Base-by-base conservation (phyloP, 2,888 invertebrate species). In the Tiliacea aurago region DNA sequence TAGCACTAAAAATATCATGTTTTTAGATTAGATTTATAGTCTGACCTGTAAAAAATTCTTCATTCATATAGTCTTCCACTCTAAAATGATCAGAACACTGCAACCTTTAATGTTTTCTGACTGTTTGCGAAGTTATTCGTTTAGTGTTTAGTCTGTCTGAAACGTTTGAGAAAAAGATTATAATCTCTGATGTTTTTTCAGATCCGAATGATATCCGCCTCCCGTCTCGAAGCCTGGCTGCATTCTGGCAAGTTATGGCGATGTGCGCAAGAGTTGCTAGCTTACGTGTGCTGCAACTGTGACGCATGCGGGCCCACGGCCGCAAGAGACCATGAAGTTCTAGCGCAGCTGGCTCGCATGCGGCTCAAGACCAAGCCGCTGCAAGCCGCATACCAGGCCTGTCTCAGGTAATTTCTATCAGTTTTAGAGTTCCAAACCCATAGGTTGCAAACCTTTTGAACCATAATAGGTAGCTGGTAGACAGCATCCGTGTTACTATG, bases 201-300 rank as follows among this genome's bases (percentile, higher is more conserved):
- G 97, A 98, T 99, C 80, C 97, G 99, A 37, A 97, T 98, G 88
- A 97, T 98, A 69, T 98, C 98, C 0, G 98, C 98, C 1, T 97
- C 98, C 0, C 97, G 98, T 0, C 96, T 99, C 33, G 99, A 99
- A 92, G 97, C 98, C 86, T 99, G 99, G 99, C 96, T 99, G 74
- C 99, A 99, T 92, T 99, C 99, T 91, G 99, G 99, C 78, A 99
- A 99, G 97, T 95, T 99, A 70, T 98, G 98, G 96, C 98, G 98
- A 88, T 97, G 98, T 37, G 99, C 99, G 0, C 99, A 99, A 92
- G 99, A 99, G 94, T 94, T 99, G 70, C 95, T 99, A 43, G 98
- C 99, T 70, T 98, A 98, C 88, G 97, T 99, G 84, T 99, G 99
- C 92, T 97, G 98, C 87, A 99, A 99, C 95, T 98, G 99, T 85